phyloP scores from a whole-genome alignment of 2,113 vertebrate species.

The Menidia beryllina region DNA sequence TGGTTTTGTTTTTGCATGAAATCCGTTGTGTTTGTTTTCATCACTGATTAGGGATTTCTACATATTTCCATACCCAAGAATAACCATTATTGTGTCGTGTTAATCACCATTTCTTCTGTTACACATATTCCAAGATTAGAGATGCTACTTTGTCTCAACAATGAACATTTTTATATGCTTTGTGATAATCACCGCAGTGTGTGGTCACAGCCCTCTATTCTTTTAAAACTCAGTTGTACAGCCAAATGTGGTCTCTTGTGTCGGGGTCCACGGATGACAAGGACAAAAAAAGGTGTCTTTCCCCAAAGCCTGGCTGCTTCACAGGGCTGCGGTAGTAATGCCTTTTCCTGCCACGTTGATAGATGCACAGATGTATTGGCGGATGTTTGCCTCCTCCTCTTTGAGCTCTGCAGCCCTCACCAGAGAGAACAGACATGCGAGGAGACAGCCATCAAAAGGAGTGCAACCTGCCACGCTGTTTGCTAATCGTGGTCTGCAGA shows the following conservation, averaged over 20 bases:
- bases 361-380: conserved; percentile 28
- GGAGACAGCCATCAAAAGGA: conserved; percentile 57
- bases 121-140: conserved; percentile 40
- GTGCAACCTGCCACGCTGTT: conserved; percentile 41
- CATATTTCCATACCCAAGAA: background rate
- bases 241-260: conserved; percentile 29
- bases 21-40: background rate
- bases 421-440: conserved; percentile 27
- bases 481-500: conserved; percentile 52
- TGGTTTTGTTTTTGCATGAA: background rate
- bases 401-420: conserved; percentile 34
- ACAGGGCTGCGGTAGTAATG: conserved; percentile 39
- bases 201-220: conserved; percentile 42
- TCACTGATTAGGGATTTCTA: background rate
- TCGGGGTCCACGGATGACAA: background rate
- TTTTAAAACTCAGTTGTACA: conserved; percentile 51
- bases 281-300: conserved; percentile 12
- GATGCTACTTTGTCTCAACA: conserved; percentile 34
- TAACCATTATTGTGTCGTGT: conserved; percentile 6
- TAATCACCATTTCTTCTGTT: conserved; percentile 24
- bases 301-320: conserved; percentile 20
- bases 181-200: conserved; percentile 34
- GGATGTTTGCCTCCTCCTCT: conserved; percentile 22
- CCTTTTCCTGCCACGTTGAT: conserved; percentile 33
- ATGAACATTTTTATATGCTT: conserved; percentile 38